phyloP scores from a whole-genome alignment of 2,797 vertebrate species.

The Phylloscopus collybita region DNA sequence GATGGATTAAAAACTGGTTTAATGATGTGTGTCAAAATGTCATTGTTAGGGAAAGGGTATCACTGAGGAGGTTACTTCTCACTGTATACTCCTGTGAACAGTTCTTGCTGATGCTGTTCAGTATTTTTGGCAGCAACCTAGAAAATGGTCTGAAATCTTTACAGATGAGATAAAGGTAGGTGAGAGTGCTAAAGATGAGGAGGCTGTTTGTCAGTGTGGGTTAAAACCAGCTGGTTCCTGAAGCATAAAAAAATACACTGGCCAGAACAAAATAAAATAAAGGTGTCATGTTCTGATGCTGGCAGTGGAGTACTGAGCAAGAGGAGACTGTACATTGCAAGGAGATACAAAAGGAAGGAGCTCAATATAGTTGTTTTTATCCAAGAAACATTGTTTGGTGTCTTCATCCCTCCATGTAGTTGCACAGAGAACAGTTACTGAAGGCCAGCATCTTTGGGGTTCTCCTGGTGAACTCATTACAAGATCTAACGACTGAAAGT shows the following conservation, averaged over 20 bases:
- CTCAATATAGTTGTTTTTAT: not conserved
- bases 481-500: not conserved
- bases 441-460: not conserved
- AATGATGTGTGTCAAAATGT: not conserved
- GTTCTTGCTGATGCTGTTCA: not conserved
- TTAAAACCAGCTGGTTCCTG: not conserved
- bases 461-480: not conserved
- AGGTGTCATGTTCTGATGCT: not conserved
- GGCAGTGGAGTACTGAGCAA: rapidly evolving
- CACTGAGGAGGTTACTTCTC: not conserved
- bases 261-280: not conserved
- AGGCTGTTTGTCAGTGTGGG: not conserved
- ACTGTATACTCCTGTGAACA: not conserved
- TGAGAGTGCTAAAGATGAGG: not conserved
- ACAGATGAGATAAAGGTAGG: not conserved
- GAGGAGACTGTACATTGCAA: not conserved
- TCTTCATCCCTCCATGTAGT: not conserved
- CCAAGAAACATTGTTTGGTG: not conserved
- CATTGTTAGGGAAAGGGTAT: not conserved
- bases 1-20: not conserved
- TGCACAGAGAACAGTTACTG: not conserved
- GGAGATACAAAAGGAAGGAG: not conserved
- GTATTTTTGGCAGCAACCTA: not conserved
- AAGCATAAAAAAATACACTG: not conserved
- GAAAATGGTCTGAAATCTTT: not conserved